Percentiles rank a stretch among this genome's conserved stretches.
Conservation (phyloP, 2,888 invertebrate species). For the Chesias legatella region DNA sequence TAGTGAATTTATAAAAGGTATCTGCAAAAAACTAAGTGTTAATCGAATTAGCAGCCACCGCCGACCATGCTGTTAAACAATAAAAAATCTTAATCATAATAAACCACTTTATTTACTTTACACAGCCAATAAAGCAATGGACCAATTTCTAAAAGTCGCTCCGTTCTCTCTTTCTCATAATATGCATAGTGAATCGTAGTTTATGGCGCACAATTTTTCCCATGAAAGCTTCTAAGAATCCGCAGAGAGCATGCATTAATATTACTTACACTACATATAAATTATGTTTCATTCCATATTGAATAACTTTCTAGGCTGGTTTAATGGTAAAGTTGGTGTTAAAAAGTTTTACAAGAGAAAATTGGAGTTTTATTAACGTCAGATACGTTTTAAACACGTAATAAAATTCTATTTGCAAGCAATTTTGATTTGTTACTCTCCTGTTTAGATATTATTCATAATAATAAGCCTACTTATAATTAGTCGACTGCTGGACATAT, state of each 20-base stretch:
- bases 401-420: no score
- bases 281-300: conserved; percentile 56
- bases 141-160: conserved; percentile 30
- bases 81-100: no score
- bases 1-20: no score
- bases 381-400: no score
- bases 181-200: conserved; percentile 72
- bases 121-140: conserved; percentile 10
- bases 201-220: conserved; percentile 66
- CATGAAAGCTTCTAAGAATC: conserved; percentile 60
- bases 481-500: no score
- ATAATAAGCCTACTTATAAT: no score
- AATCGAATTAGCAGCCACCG: no score
- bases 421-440: no score
- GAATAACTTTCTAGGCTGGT: conserved; percentile 38
- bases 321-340: conserved; percentile 21
- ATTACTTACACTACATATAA: conserved; percentile 63
- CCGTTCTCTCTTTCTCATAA: conserved; percentile 52
- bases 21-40: no score
- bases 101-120: neutral
- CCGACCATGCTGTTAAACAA: no score
- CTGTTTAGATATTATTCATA: no score
- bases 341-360: conserved; percentile 5
- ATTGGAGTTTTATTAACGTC: no score
- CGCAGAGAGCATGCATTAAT: conserved; percentile 53